A percentile compares a stretch with the other conserved stretches of the same genome.
Conservation (phyloP, 1,140 invertebrate genomes). For the Saccostrea glomerata region DNA sequence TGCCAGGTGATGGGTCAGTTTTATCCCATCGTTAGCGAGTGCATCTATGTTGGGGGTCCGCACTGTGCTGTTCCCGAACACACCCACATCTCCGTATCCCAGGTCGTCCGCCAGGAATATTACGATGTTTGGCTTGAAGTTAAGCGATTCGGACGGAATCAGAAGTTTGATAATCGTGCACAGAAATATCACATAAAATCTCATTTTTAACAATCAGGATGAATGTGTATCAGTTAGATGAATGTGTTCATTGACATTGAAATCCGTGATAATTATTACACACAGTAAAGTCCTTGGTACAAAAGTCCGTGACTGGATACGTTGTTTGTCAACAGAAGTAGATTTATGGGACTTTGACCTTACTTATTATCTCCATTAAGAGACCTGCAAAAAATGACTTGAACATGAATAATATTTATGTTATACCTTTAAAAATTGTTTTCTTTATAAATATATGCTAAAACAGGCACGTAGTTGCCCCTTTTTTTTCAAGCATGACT, state of each 20-base stretch:
- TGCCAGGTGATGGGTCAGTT: slow-evolving; percentile 74
- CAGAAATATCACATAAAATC: not conserved
- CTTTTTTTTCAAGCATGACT: too few relatives aligned
- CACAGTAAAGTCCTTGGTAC: not conserved
- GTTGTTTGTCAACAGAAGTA: not conserved
- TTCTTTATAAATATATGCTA: too few relatives aligned
- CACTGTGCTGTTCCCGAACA: slow-evolving; percentile 76
- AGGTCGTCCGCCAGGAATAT: slow-evolving; percentile 79
- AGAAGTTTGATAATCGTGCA: not conserved
- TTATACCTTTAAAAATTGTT: not conserved
- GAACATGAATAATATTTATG: not conserved
- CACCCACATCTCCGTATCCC: slow-evolving; percentile 77
- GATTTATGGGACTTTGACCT: slow-evolving; percentile 7
- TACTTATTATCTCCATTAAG: not conserved
- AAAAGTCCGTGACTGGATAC: slow-evolving; percentile 8
- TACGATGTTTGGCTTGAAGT: slow-evolving; percentile 75
- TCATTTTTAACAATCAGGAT: not conserved
- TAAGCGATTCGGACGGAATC: not conserved
- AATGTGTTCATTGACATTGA: not conserved
- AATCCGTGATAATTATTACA: slow-evolving; percentile 9
- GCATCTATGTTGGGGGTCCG: slow-evolving; percentile 77
- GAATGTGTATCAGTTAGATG: too few relatives aligned
- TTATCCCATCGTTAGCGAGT: slow-evolving; percentile 71
- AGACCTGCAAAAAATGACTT: not conserved
- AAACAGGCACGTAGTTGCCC: too few relatives aligned